Conservation (phyloP, 2,113 vertebrate species). For the Camelus bactrianus region DNA sequence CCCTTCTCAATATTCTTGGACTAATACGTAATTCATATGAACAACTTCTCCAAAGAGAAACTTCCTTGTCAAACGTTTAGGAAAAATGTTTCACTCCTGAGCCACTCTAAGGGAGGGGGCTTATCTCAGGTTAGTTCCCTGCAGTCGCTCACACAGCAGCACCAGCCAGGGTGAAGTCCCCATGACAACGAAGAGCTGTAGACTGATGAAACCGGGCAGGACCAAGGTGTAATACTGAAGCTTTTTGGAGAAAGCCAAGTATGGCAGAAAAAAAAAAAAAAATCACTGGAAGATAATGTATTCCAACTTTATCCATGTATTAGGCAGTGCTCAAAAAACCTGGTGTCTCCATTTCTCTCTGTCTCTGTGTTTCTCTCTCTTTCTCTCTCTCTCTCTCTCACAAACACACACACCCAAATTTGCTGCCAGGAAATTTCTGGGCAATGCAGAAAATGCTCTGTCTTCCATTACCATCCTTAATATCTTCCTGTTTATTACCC, state of each 20-base stretch:
- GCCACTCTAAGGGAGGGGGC: not conserved
- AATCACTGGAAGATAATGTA: not conserved
- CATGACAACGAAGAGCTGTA: not conserved
- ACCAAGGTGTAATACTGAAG: not conserved
- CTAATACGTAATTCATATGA: not conserved
- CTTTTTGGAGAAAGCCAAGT: not conserved
- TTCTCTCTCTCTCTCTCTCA: slow-evolving; percentile 75
- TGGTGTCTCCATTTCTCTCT: slow-evolving; percentile 84
- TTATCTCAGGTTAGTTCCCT: not conserved
- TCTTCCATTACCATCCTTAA: not conserved
- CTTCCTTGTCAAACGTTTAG: not conserved
- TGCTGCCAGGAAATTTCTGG: not conserved
- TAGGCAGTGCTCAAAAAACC: slow-evolving; percentile 26
- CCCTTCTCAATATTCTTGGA: not conserved
- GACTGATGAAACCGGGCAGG: not conserved
- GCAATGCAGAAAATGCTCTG: not conserved
- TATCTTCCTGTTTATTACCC: not conserved
- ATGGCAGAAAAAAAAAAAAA: not conserved
- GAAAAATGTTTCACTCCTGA: not conserved
- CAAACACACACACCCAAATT: not conserved
- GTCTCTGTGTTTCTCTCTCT: slow-evolving; percentile 76
- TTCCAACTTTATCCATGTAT: not conserved
- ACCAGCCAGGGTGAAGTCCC: not conserved
- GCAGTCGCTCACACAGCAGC: not conserved
- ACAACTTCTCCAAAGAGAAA: not conserved